Evolutionary conservation across 92 coral and sea anemone species (phyloP), one percentile per base, ranked within the genome.

Genomic region (Phymanthus crucifer): DNA sequence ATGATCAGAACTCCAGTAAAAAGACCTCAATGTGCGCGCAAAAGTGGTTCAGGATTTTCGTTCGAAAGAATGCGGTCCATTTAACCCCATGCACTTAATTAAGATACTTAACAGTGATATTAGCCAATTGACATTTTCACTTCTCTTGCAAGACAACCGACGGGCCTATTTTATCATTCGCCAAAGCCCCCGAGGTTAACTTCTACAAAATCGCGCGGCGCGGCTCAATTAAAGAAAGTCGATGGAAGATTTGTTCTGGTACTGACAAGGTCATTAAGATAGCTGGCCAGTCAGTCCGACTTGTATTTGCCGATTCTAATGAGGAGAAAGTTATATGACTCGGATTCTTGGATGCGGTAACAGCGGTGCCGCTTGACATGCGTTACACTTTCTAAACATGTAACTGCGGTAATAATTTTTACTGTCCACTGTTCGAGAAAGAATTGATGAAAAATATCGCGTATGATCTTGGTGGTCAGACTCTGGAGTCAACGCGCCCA

Each of bases 231-330:
- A 18, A 61, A 58, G 31, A 61, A 29, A 61, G 0, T 27, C 29
- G 29, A 26, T 27, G 68, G 10, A 61, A n/a, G 10, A 61, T 61
- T 61, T 61, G 17, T 7, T 61, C 16, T 6, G 16, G 1, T 26
- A 61, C 8, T 61, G 68, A 61, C 68, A 61, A 61, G 68, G 68
- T 61, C 68, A 61, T 61, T 61, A 29, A 61, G 68, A 61, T 61
- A 61, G 18, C 68, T 29, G 66, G 1, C 5, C 31, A 17, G 29
- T 24, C 66, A 57, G 33, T 26, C 35, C n/a, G 64, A 24, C 27
- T 21, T 21, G 21, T 11, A 19, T 24, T 54, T 54, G 27, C 64
- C 31, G 13, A 14, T n/a, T 54, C 1, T 24, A 21, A 54, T 24
- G 27, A 6, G 64, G 27, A 43, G 13, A 0, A 3, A 10, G 48